Base-by-base conservation (phyloP, 2,888 invertebrate species). In the Pyrrhosoma nymphula region DNA sequence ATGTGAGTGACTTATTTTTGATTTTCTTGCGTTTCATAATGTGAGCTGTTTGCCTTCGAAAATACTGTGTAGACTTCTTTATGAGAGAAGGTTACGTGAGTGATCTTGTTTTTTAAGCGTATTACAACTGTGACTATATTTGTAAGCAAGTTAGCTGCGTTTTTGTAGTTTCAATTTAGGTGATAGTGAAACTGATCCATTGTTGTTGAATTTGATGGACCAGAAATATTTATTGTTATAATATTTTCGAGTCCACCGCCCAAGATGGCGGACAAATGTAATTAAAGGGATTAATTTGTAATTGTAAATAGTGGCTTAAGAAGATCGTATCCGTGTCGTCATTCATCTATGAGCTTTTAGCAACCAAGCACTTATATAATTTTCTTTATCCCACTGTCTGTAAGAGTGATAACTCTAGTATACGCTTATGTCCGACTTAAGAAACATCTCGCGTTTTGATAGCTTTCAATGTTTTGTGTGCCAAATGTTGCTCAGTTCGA, bases 231-330 rank as follows among this genome's bases (percentile, higher is more conserved):
- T 93, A 26, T 47, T 69, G n/a, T 63, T 75, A n/a, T 69, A 47
- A 47, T 93, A 93, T 47, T 63, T 93, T 55, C 55, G 93, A 93
- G 93, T 93, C 75, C 93, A 69, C 93, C 93, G 93, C 93, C 93
- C 93, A 93, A 93, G 93, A 93, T 93, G 93, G 93, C 93, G 93
- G 93, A 93, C 93, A 93, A 93, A 93, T 93, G 23, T 63, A 93
- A 93, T 63, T 69, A 47, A 93, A 75, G 93, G 93, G 75, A 93
- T 93, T 93, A 93, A 93, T 93, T 93, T 93, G 16, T 93, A 63
- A 93, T 93, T 93, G 47, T 63, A 69, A 93, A 75, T 93, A 93
- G 14, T 35, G n/a, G 69, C 26, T 16, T 35, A 47, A 23, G 75
- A 93, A 69, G 47, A 14, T 93, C 14, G 69, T 69, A 14, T 47